Conservation (phyloP, 1,140 invertebrate genomes). For the Atta colombica region DNA sequence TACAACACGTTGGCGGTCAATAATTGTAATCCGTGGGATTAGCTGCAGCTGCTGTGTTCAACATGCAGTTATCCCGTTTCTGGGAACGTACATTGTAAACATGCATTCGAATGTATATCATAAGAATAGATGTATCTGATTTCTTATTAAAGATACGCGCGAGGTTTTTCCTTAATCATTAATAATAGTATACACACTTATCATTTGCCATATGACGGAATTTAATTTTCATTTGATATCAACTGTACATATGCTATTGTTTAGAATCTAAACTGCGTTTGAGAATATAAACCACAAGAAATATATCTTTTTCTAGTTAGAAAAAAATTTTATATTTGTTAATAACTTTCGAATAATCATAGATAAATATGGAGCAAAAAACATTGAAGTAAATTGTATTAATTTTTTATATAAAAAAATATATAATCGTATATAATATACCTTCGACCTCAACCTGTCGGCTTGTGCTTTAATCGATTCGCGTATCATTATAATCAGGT, state of each 20-base stretch:
- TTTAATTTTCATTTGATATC: conserved; percentile 10
- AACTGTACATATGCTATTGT: not conserved
- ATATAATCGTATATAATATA: not conserved
- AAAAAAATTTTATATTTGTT: conserved; percentile 2
- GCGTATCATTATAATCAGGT: conserved; percentile 42
- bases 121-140: not conserved
- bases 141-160: conserved; percentile 7
- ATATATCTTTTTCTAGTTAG: not conserved
- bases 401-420: not conserved
- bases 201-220: not conserved
- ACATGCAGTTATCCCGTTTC: conserved; percentile 22
- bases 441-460: not conserved
- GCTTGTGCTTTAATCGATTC: not conserved
- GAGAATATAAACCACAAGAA: not conserved
- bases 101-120: not conserved
- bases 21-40: conserved; percentile 63
- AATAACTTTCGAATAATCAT: not conserved
- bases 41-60: conserved; percentile 37
- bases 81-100: not conserved
- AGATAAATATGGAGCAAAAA: not conserved
- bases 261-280: not conserved
- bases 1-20: conserved; percentile 22
- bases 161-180: not conserved
- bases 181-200: not conserved
- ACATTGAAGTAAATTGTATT: not conserved